Base-by-base conservation (phyloP, 2,113 vertebrate species). In the Tricholaema leucomelas region DNA sequence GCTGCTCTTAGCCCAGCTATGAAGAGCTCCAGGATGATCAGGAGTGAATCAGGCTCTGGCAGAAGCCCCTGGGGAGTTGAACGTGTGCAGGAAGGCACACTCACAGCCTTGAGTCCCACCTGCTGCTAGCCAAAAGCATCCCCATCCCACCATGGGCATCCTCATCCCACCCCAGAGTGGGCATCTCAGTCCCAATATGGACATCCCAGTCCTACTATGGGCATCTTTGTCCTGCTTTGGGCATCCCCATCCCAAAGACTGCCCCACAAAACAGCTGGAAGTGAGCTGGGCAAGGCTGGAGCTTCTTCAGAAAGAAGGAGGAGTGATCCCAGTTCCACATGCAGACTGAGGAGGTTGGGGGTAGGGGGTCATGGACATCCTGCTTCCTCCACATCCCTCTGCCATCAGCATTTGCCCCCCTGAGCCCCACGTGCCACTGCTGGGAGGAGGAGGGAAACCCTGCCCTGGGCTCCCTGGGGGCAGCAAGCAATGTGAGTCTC, bases 401-500 rank as follows among this genome's bases (percentile, higher is more conserved):
- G 19, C 71, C 24, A 1, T 36, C 8, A 4, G 21, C 5, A 1
- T 42, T 33, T 2, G 5, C 48, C 14, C 12, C 40, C 35, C 40
- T 1, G 33, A 27, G n/a, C 64, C 44, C 36, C 5, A 6, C 6
- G n/a, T 23, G 64, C 38, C 2, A 0, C 31, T 42, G 67, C 54
- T 3, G 15, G 80, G 67, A 67, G 63, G 75, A 42, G 23, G 71
- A 84, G 75, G 27, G 71, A 42, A 28, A 50, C 24, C 21, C 30
- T n/a, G n/a, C 48, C 40, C 8, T 2, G 5, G 58, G 31, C 35
- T 81, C 12, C 24, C 10, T 50, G 64, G 55, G 24, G 17, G 14
- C 27, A 19, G 14, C 8, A 1, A 20, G 18, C 7, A 3, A 18
- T 1, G 6, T 2, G 10, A 13, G 56, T 15, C 5, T 0, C 1